Evolutionary conservation across 2,797 vertebrate genomes (phyloP).

Genomic region (Sebastes dallii): DNA sequence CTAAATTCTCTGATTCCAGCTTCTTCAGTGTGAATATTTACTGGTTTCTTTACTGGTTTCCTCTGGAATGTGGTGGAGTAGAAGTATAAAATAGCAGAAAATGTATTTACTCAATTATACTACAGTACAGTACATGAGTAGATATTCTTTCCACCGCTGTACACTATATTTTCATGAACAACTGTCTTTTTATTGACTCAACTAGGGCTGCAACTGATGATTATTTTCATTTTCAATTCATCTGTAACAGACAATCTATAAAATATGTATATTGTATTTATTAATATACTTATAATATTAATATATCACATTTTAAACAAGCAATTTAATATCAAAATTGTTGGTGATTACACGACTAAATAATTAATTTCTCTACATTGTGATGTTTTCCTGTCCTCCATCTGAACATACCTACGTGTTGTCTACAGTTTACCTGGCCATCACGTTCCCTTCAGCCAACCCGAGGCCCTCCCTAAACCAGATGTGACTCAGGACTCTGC

Average conservation of each 20-base stretch:
- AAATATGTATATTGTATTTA: too few relatives aligned
- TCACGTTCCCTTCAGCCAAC: constrained; percentile 20
- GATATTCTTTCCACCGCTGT: neutral
- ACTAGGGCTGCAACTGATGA: too few relatives aligned
- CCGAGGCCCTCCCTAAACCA: constrained; percentile 60
- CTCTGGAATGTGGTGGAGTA: too few relatives aligned
- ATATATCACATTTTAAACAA: neutral
- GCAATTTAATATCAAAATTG: neutral
- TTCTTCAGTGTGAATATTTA: too few relatives aligned
- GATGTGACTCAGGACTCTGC: constrained; percentile 75
- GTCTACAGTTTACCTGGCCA: constrained; percentile 57
- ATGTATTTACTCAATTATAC: too few relatives aligned
- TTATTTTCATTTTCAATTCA: too few relatives aligned
- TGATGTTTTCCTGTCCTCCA: neutral
- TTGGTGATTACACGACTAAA: neutral
- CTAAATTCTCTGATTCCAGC: too few relatives aligned
- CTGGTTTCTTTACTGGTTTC: too few relatives aligned
- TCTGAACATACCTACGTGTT: neutral
- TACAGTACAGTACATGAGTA: too few relatives aligned
- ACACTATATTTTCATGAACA: neutral
- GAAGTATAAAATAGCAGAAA: too few relatives aligned
- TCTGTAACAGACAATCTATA: too few relatives aligned
- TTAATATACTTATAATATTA: too few relatives aligned
- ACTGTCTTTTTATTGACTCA: neutral
- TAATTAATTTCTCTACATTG: neutral